Base-by-base conservation (phyloP, 2,797 vertebrate genomes). In the Syncerus caffer region DNA sequence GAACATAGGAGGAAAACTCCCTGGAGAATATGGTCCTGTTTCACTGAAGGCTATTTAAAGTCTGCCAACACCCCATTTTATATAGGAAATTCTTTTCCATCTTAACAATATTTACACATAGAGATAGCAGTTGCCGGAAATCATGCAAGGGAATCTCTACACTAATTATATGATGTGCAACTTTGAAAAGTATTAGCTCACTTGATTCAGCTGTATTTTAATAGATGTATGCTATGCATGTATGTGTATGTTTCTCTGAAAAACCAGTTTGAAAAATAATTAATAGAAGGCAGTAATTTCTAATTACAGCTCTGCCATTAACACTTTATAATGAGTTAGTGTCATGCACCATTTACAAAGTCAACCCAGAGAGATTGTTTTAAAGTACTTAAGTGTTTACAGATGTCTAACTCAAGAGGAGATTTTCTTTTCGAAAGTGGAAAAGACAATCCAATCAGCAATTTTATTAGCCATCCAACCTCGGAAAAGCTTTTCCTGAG, bases 311-410 rank as follows among this genome's bases (percentile, higher is more conserved):
- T 97, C 58, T 90, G 34, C 57, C 76, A 79, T 97, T 97, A 95
- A 76, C 78, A 82, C 78, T 85, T 76, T 71, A 31, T 92, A 83
- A 80, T 89, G 90, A 88, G 57, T 95, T 90, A 92, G 25, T 51
- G 50, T 60, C 95, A 38, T 84, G 74, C 87, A 98, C 97, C 96
- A 96, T 97, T 98, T 89, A 95, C 83, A 71, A 90, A 95, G 78
- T 76, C 94, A 97, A 93, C 15, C 58, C 79, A 83, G 34, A 96
- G 58, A 96, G 74, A 85, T 45, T 83, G 31, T 78, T 90, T 93
- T 80, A 91, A 95, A 97, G 80, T 86, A 83, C 96, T 96, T 95
- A 95, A 97, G 79, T 91, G 85, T 97, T 93, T 94, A 94, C 76
- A 23, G 90, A 67, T 51, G 50, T 53, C 71, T 78, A 93, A 90